Evolutionary conservation across 2,888 invertebrate species (phyloP).

Genomic region (Cephus sareptanus): DNA sequence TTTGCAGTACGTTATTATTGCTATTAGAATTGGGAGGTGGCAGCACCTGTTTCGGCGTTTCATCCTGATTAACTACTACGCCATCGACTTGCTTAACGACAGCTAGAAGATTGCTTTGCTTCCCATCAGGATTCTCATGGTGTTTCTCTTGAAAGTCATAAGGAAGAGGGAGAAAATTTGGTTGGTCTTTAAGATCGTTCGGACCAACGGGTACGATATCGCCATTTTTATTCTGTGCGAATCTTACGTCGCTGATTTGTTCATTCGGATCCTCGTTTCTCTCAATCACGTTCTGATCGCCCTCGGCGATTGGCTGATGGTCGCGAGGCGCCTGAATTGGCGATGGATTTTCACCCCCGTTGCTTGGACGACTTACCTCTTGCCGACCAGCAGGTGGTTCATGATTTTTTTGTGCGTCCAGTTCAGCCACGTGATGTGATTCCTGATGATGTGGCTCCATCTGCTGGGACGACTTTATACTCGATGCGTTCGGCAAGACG

Average conservation of each 20-base stretch:
- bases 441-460: constrained; percentile 11
- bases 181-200: constrained; percentile 36
- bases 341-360: constrained; percentile 47
- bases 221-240: constrained; percentile 41
- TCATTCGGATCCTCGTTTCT: constrained; percentile 37
- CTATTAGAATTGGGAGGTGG: constrained; percentile 31
- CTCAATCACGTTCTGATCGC: constrained; percentile 4
- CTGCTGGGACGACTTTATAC: constrained; percentile 28
- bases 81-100: constrained; percentile 11
- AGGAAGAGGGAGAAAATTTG: constrained; percentile 34
- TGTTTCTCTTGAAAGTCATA: constrained; percentile 26
- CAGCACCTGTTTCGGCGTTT: constrained; percentile 30
- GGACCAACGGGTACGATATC: constrained; percentile 52
- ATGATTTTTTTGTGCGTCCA: background rate
- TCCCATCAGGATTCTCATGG: background rate
- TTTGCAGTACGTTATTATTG: constrained; percentile 11
- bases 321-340: constrained; percentile 51
- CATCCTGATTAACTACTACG: constrained; percentile 19
- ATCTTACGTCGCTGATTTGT: constrained; percentile 37
- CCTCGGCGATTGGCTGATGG: constrained; percentile 41
- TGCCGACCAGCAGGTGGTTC: constrained; percentile 26
- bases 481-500: constrained; percentile 27
- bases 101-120: background rate
- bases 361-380: constrained; percentile 60
- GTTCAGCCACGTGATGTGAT: background rate